These are phyloP conservation scores for Nezara viridula DNA, from an alignment of 2,888 invertebrate species.

Conservation along the genomic window DNA sequence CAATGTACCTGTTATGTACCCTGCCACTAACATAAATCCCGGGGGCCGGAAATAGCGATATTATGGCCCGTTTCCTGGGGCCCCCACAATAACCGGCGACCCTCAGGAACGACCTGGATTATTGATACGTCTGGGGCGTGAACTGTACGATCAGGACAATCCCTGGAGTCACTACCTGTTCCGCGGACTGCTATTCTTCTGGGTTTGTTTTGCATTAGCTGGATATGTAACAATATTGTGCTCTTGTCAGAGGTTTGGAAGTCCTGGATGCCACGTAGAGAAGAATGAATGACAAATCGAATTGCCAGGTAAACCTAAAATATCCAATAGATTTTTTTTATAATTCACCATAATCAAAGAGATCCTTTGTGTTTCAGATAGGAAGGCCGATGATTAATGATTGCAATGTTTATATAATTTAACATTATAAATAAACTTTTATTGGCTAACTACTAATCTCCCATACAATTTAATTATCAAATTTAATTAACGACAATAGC, in stretches of 20 bases:
- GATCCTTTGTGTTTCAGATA: too few relatives aligned
- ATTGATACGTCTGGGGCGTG: slow-evolving; percentile 40
- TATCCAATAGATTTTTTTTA: background rate
- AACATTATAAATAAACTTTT: too few relatives aligned
- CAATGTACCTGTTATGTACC: slow-evolving; percentile 29
- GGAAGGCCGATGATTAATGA: background rate
- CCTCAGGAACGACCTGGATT: background rate
- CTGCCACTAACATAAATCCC: slow-evolving; percentile 35
- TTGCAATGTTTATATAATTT: too few relatives aligned
- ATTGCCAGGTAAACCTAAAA: background rate
- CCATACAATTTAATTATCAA: too few relatives aligned
- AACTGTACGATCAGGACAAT: background rate
- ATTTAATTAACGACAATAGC: too few relatives aligned
- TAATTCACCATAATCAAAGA: background rate
- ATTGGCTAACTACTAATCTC: too few relatives aligned
- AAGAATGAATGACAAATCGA: background rate
- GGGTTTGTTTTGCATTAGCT: background rate
- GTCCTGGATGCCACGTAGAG: background rate
- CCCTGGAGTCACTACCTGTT: background rate
- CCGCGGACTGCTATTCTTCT: background rate
- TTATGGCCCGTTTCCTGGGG: slow-evolving; percentile 23
- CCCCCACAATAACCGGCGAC: background rate
- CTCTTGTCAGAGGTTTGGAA: background rate
- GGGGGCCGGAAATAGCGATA: slow-evolving; percentile 9
- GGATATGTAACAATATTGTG: slow-evolving; percentile 28